These are phyloP conservation scores for Acanthosepion lycidas DNA, from an alignment of 2,888 invertebrate species.

Conservation along the genomic window DNA sequence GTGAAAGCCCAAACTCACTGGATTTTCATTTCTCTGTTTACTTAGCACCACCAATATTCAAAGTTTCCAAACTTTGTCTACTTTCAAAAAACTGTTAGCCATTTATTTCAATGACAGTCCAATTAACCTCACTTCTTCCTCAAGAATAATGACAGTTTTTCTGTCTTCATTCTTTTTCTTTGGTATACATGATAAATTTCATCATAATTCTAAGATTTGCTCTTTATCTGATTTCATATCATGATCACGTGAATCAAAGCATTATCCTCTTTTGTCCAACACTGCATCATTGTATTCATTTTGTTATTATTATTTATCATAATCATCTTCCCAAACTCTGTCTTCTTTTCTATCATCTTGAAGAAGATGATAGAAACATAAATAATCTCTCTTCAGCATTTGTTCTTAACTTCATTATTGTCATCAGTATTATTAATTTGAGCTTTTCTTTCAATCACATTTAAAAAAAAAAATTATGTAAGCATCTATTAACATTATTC, in stretches of 20 bases:
- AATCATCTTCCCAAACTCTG: no score
- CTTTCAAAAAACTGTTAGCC: neutral
- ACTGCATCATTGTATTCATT: no score
- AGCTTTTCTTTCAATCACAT: no score
- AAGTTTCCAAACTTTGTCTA: neutral
- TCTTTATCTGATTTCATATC: neutral
- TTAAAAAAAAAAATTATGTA: no score
- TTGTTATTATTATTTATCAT: no score
- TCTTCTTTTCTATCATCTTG: no score
- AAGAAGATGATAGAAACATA: no score
- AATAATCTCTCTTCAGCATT: no score
- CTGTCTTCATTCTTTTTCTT: neutral
- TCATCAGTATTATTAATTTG: no score
- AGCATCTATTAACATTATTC: no score
- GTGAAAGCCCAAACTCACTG: neutral
- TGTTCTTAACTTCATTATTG: no score
- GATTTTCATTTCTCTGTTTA: neutral
- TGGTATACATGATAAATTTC: neutral
- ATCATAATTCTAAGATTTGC: neutral
- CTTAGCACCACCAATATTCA: neutral
- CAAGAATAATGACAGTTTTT: neutral
- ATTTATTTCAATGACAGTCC: constrained; percentile 33
- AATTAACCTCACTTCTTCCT: neutral
- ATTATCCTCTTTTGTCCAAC: neutral
- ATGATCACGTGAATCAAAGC: neutral